Evolutionary conservation across 2,797 vertebrate genomes (phyloP).

Genomic region (Crocodylus rhombifer): DNA sequence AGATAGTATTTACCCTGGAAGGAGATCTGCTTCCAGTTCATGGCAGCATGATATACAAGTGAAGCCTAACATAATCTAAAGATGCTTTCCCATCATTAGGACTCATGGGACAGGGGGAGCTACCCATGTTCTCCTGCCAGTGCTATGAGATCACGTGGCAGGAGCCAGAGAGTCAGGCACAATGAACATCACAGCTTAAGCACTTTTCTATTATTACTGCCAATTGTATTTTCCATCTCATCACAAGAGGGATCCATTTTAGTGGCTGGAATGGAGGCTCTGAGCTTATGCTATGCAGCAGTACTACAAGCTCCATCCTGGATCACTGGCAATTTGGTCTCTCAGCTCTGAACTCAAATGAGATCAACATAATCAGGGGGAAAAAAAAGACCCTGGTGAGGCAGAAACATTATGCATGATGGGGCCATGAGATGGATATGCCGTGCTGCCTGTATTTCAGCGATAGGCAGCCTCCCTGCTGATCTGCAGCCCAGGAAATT

Average conservation of each 20-base stretch:
- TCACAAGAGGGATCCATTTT: neutral
- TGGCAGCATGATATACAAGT: neutral
- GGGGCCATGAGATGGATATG: fast-evolving
- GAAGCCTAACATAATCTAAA: neutral
- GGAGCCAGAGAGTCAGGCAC: constrained; percentile 8
- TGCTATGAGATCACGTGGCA: neutral
- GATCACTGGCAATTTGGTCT: neutral
- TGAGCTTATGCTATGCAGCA: neutral
- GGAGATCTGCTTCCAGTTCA: constrained; percentile 15
- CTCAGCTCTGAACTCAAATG: neutral
- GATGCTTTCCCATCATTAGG: constrained; percentile 22
- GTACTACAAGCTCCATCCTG: neutral
- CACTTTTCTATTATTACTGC: neutral
- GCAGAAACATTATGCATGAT: neutral
- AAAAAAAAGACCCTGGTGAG: neutral
- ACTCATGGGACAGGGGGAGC: neutral
- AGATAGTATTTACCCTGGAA: neutral
- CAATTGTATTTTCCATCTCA: neutral
- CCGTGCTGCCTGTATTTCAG: neutral
- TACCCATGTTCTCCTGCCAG: neutral
- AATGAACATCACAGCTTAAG: neutral
- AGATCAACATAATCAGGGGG: neutral
- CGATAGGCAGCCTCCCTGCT: neutral
- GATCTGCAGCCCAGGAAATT: constrained; percentile 7
- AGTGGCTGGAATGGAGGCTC: neutral